Evolutionary conservation across 2,797 vertebrate species (phyloP).

Genomic region (Hipposideros larvatus): DNA sequence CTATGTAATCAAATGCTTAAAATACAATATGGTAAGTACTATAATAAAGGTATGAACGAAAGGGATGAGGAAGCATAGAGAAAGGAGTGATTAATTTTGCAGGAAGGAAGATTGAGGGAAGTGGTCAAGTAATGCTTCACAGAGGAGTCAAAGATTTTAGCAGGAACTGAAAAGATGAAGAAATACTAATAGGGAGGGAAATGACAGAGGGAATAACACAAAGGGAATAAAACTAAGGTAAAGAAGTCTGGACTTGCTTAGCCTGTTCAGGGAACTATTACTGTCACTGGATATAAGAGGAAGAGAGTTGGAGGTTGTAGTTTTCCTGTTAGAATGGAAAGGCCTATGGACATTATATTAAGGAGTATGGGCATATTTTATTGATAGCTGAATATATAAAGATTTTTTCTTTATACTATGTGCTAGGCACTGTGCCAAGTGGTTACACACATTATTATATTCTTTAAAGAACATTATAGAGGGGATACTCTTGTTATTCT

Average conservation of each 20-base stretch:
- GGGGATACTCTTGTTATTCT: neutral
- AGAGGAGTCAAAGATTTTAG: neutral
- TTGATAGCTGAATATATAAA: neutral
- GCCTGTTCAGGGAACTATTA: neutral
- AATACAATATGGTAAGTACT: too few relatives aligned
- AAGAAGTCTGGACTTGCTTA: neutral
- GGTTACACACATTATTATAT: neutral
- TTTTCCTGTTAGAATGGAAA: neutral
- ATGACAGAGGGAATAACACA: neutral
- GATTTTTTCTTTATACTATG: neutral
- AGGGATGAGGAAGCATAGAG: neutral
- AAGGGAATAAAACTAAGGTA: neutral
- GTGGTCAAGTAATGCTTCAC: too few relatives aligned
- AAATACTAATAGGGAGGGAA: neutral
- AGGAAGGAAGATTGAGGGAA: neutral
- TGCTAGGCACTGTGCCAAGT: neutral
- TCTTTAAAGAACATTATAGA: neutral
- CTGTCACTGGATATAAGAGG: neutral
- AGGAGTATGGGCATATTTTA: neutral
- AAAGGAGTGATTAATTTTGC: neutral
- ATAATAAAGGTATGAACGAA: neutral
- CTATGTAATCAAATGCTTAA: too few relatives aligned
- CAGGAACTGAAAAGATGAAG: neutral
- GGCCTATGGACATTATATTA: neutral
- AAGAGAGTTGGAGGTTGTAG: neutral